Percentiles rank a stretch among this genome's conserved stretches.
Evolutionary conservation across 2,888 invertebrate genomes (phyloP).

Genomic region (Nematopogon swammerdamellus): DNA sequence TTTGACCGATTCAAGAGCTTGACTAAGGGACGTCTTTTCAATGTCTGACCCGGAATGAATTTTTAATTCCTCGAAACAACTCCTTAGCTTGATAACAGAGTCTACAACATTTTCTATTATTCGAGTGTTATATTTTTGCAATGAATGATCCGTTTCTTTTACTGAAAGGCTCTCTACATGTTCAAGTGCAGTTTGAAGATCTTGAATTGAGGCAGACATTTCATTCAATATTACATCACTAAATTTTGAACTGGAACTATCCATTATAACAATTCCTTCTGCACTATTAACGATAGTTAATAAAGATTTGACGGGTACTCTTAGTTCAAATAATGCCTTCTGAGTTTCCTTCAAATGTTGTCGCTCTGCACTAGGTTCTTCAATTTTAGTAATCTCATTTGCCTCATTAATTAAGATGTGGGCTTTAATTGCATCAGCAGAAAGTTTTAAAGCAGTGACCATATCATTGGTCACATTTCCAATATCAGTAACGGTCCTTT

Average conservation of each 20-base stretch:
- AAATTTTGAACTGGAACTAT: slow-evolving; percentile 21
- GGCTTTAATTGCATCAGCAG: slow-evolving; percentile 51
- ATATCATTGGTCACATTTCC: slow-evolving; percentile 47
- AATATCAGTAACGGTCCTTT: slow-evolving; percentile 36
- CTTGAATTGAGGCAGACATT: slow-evolving; percentile 47
- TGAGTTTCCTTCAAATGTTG: slow-evolving; percentile 40
- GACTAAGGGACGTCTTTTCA: slow-evolving; percentile 25
- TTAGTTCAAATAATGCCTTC: slow-evolving; percentile 38
- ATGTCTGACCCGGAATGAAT: slow-evolving; percentile 22
- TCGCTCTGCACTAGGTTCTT: slow-evolving; percentile 25
- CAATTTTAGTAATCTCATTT: slow-evolving; percentile 24
- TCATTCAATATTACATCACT: slow-evolving; percentile 37
- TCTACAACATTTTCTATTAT: slow-evolving; percentile 62
- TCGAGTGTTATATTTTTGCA: slow-evolving; percentile 52
- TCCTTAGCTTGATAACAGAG: slow-evolving; percentile 60
- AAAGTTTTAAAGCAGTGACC: slow-evolving; percentile 43
- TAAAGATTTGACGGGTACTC: slow-evolving; percentile 31
- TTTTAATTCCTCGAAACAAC: slow-evolving; percentile 50
- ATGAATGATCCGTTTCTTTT: slow-evolving; percentile 38
- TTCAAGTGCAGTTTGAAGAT: slow-evolving; percentile 43
- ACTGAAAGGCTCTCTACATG: slow-evolving; percentile 49
- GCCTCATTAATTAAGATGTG: slow-evolving; percentile 31
- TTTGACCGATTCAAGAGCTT: slow-evolving; percentile 28
- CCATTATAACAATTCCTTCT: slow-evolving; percentile 21
- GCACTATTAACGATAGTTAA: slow-evolving; percentile 31